Evolutionary conservation across 2,797 vertebrate genomes (phyloP), one percentile per base, ranked within the genome.

Genomic region (Coracias cyanogaster): DNA sequence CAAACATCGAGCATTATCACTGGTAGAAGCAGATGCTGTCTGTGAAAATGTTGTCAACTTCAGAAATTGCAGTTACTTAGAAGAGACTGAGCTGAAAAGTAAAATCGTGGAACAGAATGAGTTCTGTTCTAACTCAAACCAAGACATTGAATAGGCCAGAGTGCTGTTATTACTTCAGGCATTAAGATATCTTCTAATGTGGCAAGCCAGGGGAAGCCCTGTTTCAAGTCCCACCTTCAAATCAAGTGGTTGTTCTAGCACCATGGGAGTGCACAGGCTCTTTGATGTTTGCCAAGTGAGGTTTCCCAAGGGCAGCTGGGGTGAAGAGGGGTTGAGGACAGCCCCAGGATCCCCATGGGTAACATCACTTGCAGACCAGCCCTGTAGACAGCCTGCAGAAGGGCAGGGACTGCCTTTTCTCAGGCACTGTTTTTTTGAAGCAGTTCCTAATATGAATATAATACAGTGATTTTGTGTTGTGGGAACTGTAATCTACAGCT

Each of bases 141-240:
- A 20, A 15, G 45, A 46, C 45, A 20, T 18, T 46, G 45, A 19
- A 9, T 20, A 86, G 69, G 3, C 18, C 55, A 60, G n/a, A 66
- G 39, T 7, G 9, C 11, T 21, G 11, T 43, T 62, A 22, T 6
- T 83, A 10, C 49, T 83, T n/a, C 22, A 79, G 41, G 17, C 7
- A 24, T 52, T 43, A 22, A 35, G 6, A 15, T 18, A 22, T 20
- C 16, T 70, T 60, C 71, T 80, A 49, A 19, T 15, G 28, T 46
- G 55, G 14, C 28, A 37, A 61, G 43, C 10, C 13, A 19, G 0
- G 0, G 0, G 35, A 10, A 92, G 15, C 51, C 15, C 33, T 33
- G 9, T 54, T 84, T 67, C 3, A 7, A 11, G 15, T 2, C 5
- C 13, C 24, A 20, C 33, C 60, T 72, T 49, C 33, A 46, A 48